Conservation (phyloP, 2,888 invertebrate species). For the Octonoba sinensis region DNA sequence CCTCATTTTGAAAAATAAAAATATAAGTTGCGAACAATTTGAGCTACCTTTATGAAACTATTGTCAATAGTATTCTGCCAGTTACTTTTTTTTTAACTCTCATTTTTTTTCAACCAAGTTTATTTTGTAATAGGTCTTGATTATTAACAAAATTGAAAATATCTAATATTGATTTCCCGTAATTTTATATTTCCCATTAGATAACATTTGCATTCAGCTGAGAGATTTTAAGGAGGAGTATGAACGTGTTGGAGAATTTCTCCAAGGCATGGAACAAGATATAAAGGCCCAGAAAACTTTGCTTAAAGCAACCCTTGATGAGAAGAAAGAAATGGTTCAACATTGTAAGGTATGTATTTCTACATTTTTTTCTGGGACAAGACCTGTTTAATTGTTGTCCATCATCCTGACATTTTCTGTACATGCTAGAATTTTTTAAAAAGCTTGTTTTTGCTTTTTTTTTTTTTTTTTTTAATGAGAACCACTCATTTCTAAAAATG, state of each 20-base stretch:
- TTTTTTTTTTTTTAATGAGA: no score
- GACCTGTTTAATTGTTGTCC: neutral
- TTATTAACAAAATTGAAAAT: neutral
- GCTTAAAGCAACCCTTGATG: conserved; percentile 82
- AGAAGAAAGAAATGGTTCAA: conserved; percentile 85
- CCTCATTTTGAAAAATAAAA: no score
- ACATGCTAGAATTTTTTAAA: no score
- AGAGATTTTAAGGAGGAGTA: conserved; percentile 93
- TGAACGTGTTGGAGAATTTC: conserved; percentile 90
- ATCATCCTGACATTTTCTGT: neutral
- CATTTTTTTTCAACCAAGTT: no score
- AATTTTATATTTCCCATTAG: conserved; percentile 34
- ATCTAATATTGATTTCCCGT: neutral
- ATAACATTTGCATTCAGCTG: conserved; percentile 77
- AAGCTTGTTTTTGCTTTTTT: no score
- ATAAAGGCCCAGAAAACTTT: conserved; percentile 91
- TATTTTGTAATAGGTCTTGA: no score
- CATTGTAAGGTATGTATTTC: conserved; percentile 67
- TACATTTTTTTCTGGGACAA: neutral
- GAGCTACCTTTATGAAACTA: no score
- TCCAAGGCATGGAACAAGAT: conserved; percentile 90
- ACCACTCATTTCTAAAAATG: no score
- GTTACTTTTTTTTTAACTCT: no score
- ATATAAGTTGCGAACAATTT: no score
- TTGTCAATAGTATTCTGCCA: no score